Evolutionary conservation across 2,113 vertebrate genomes (phyloP).

Genomic region (Procavia capensis): DNA sequence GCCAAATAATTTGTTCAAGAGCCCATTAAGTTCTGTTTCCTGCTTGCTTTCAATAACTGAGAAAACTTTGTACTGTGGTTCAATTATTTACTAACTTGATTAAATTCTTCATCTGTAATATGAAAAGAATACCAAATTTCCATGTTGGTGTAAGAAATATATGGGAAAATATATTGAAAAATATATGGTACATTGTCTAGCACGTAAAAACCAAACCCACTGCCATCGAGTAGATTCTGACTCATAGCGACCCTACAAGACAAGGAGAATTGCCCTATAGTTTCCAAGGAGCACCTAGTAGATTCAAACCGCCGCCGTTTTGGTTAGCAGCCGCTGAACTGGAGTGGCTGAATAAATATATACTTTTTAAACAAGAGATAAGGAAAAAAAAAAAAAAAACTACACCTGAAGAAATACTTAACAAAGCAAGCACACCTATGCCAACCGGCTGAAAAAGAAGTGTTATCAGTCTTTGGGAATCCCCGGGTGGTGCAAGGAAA

Average conservation of each 20-base stretch:
- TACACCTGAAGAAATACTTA: background rate
- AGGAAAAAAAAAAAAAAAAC: background rate
- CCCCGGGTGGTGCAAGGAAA: background rate
- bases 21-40: background rate
- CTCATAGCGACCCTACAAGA: too few relatives aligned
- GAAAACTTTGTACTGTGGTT: background rate
- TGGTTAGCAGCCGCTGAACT: too few relatives aligned
- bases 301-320: too few relatives aligned
- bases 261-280: too few relatives aligned
- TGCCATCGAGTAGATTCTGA: too few relatives aligned
- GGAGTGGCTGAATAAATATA: background rate
- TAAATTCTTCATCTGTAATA: background rate
- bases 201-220: too few relatives aligned
- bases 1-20: background rate
- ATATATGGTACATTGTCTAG: background rate
- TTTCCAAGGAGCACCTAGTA: too few relatives aligned
- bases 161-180: background rate
- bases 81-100: background rate
- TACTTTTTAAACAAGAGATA: background rate
- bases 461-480: background rate
- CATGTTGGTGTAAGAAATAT: background rate
- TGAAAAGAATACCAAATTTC: background rate
- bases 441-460: rapidly evolving
- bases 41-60: background rate
- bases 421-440: background rate